Conservation (phyloP, 2,888 invertebrate species). For the Salpingus planirostris region DNA sequence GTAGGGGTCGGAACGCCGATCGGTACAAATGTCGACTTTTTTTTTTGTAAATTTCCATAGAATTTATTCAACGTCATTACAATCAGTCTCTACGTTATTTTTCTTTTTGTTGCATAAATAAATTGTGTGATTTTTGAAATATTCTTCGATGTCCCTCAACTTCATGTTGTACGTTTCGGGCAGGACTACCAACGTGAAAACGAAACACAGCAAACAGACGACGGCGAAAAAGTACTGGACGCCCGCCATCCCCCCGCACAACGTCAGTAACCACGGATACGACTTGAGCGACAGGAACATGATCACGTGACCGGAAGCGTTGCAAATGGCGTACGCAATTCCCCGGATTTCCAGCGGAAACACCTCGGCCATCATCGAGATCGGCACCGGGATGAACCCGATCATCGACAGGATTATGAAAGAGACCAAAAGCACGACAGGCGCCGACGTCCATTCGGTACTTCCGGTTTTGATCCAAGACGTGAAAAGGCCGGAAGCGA, state of each 20-base stretch:
- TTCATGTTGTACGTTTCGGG: conserved; percentile 46
- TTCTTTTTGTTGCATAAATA: conserved; percentile 15
- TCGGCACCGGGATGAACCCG: conserved; percentile 49
- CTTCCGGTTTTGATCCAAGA: conserved; percentile 19
- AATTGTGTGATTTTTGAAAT: conserved; percentile 38
- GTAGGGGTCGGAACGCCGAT: too few species aligned
- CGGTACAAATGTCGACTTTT: too few species aligned
- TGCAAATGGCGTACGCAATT: conserved; percentile 46
- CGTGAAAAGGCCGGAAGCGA: conserved; percentile 47
- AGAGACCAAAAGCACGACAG: conserved; percentile 43
- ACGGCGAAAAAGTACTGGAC: conserved; percentile 39
- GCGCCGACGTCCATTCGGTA: conserved; percentile 35
- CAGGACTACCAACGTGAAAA: conserved; percentile 40
- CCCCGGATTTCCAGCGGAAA: conserved; percentile 50
- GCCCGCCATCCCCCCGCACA: conserved; percentile 41
- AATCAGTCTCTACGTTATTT: background rate
- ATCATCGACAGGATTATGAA: conserved; percentile 50
- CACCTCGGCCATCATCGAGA: conserved; percentile 53
- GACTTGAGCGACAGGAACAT: conserved; percentile 48
- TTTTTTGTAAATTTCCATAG: too few species aligned
- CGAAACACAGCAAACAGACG: conserved; percentile 28
- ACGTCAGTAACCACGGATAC: conserved; percentile 33
- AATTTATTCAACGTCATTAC: too few species aligned
- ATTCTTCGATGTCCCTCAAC: conserved; percentile 43
- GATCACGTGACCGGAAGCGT: conserved; percentile 45